Evolutionary conservation across 2,113 vertebrate species (phyloP).

Genomic region (Triplophysa dalaica): DNA sequence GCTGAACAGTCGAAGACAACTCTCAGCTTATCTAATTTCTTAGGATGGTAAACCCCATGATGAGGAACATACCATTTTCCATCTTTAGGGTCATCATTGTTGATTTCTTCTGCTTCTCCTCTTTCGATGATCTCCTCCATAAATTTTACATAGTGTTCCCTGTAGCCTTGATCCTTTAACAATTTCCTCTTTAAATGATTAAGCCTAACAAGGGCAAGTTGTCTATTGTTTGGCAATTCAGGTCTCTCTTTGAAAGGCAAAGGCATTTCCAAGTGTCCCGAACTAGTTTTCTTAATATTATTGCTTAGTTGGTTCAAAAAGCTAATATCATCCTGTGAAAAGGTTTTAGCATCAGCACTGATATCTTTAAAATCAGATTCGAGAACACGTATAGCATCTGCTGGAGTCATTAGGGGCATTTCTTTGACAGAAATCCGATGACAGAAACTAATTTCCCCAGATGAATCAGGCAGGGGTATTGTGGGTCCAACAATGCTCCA

Average conservation of each 20-base stretch:
- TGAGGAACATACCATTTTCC: no score
- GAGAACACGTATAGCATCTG: slow-evolving; percentile 15
- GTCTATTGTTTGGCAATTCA: slow-evolving; percentile 16
- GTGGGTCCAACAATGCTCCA: slow-evolving; percentile 12
- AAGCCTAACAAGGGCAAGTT: background rate
- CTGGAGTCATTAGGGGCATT: slow-evolving; percentile 36
- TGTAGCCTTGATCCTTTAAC: slow-evolving; percentile 13
- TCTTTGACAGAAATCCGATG: slow-evolving; percentile 8
- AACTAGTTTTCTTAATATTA: no score
- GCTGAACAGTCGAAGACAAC: no score
- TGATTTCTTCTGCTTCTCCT: no score
- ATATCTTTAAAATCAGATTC: slow-evolving; percentile 38
- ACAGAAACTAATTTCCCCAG: background rate
- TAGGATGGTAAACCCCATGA: no score
- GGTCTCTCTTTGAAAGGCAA: slow-evolving; percentile 36
- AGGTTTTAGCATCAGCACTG: background rate
- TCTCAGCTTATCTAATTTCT: no score
- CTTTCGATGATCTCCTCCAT: no score
- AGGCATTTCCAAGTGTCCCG: background rate
- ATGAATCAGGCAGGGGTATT: background rate
- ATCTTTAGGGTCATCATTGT: no score
- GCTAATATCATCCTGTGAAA: no score
- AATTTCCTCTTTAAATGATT: slow-evolving; percentile 21
- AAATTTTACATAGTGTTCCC: slow-evolving; percentile 32
- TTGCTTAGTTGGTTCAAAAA: no score